These are phyloP conservation scores for Verasper variegatus DNA, from an alignment of 2,113 vertebrate species.

Conservation along the genomic window DNA sequence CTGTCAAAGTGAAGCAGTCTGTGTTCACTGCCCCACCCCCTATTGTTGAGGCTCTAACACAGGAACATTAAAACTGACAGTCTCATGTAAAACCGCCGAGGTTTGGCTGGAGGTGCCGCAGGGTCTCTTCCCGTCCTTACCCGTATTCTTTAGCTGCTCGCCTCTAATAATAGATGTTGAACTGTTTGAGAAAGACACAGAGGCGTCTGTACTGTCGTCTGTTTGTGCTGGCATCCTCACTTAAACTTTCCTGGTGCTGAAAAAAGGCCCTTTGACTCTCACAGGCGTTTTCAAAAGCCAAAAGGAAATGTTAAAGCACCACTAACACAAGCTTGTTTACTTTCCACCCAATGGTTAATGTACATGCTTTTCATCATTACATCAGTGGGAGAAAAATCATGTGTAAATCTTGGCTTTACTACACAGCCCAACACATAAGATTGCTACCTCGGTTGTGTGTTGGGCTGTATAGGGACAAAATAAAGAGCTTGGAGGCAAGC, in stretches of 20 bases:
- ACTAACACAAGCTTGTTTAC: slow-evolving; percentile 16
- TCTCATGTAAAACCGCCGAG: slow-evolving; percentile 40
- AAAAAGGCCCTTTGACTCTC: neutral
- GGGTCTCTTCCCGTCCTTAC: slow-evolving; percentile 21
- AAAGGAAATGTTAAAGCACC: slow-evolving; percentile 17
- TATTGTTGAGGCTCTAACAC: slow-evolving; percentile 60
- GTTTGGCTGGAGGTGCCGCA: neutral
- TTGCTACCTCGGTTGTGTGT: slow-evolving; percentile 26
- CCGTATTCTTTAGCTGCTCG: slow-evolving; percentile 10
- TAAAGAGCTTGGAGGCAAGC: slow-evolving; percentile 63
- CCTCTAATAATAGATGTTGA: slow-evolving; percentile 22
- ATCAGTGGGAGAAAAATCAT: slow-evolving; percentile 30
- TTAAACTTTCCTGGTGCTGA: slow-evolving; percentile 1
- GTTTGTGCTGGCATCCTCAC: neutral
- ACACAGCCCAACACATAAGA: slow-evolving; percentile 31
- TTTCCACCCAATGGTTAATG: slow-evolving; percentile 12
- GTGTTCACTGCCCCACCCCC: slow-evolving; percentile 50
- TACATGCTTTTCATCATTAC: slow-evolving; percentile 36
- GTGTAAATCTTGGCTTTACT: slow-evolving; percentile 48
- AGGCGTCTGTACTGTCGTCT: slow-evolving; percentile 30
- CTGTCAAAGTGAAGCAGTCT: slow-evolving; percentile 46
- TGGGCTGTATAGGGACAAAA: slow-evolving; percentile 43
- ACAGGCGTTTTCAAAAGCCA: neutral
- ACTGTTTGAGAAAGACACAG: slow-evolving; percentile 6
- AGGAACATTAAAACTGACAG: slow-evolving; percentile 76